These are phyloP conservation scores for Nesospiza acunhae DNA, from an alignment of 2,113 vertebrate species.

Conservation along the genomic window DNA sequence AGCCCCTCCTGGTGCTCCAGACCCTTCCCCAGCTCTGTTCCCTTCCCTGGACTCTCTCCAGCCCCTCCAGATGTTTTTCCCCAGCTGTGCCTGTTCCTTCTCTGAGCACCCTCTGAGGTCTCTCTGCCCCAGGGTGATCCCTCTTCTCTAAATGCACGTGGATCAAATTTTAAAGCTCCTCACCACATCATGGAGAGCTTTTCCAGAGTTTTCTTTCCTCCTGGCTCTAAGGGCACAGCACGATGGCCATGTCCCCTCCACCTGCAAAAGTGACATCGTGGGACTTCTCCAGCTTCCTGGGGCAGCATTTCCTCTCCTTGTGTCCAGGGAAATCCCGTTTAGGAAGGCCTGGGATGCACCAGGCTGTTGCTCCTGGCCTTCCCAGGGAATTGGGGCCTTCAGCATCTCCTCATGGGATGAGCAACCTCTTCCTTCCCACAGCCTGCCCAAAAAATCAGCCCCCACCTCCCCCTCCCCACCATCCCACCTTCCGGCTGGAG, in stretches of 20 bases:
- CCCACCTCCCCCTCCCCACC: not conserved
- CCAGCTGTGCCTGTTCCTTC: not conserved
- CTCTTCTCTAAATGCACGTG: not conserved
- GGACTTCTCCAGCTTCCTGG: not conserved
- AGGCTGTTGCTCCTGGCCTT: not conserved
- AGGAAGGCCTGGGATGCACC: not conserved
- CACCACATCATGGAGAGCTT: not conserved
- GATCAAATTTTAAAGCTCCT: not conserved
- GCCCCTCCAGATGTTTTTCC: not conserved
- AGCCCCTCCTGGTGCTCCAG: rapidly evolving
- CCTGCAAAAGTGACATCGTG: not conserved
- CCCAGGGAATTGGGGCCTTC: not conserved
- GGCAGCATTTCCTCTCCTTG: not conserved
- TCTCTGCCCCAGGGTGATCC: not conserved
- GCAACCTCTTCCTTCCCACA: not conserved
- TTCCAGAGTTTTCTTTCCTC: not conserved
- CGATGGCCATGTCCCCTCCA: rapidly evolving
- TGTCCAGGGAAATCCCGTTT: not conserved
- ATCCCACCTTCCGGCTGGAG: not conserved
- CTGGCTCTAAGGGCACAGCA: too few species aligned
- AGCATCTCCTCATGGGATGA: not conserved
- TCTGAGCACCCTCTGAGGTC: not conserved
- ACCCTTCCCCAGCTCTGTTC: rapidly evolving
- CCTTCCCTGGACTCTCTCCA: not conserved
- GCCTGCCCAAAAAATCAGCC: not conserved